Evolutionary conservation across 2,888 invertebrate species (phyloP).

Genomic region (Neuroscelio doddi): DNA sequence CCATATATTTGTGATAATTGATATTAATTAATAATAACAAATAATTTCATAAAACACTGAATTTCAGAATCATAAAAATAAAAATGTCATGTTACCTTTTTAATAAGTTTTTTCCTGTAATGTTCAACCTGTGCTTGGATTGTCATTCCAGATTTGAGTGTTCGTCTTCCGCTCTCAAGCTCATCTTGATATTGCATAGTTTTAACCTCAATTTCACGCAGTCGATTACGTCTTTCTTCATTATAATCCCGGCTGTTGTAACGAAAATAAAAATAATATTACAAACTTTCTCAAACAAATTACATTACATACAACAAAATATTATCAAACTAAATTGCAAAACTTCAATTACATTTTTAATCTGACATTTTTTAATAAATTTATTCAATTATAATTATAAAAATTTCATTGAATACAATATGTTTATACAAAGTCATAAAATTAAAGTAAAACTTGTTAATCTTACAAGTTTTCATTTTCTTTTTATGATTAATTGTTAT

Average conservation of each 20-base stretch:
- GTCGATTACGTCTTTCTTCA: conserved; percentile 81
- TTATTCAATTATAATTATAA: conserved; percentile 1
- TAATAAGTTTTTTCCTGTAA: conserved; percentile 90
- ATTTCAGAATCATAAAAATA: too few species aligned
- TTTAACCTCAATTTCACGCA: conserved; percentile 95
- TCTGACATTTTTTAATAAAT: not conserved
- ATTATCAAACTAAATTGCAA: too few species aligned
- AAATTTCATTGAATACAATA: not conserved
- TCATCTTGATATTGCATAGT: conserved; percentile 97
- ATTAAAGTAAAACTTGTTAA: not conserved
- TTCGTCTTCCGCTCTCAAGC: conserved; percentile 87
- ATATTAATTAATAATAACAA: too few species aligned
- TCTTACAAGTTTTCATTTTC: too few species aligned
- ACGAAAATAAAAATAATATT: conserved; percentile 19
- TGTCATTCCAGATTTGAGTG: conserved; percentile 82
- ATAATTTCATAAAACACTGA: too few species aligned
- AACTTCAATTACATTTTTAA: not conserved
- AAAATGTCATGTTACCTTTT: too few species aligned
- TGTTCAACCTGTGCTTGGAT: conserved; percentile 90
- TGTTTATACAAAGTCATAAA: not conserved
- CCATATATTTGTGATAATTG: conserved; percentile 23
- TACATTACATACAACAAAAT: not conserved
- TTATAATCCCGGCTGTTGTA: conserved; percentile 75
- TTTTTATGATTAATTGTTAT: too few species aligned
- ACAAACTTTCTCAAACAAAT: not conserved